Evolutionary conservation across 2,888 invertebrate genomes (phyloP).

Genomic region (Ashinkailepas kermadecensis): DNA sequence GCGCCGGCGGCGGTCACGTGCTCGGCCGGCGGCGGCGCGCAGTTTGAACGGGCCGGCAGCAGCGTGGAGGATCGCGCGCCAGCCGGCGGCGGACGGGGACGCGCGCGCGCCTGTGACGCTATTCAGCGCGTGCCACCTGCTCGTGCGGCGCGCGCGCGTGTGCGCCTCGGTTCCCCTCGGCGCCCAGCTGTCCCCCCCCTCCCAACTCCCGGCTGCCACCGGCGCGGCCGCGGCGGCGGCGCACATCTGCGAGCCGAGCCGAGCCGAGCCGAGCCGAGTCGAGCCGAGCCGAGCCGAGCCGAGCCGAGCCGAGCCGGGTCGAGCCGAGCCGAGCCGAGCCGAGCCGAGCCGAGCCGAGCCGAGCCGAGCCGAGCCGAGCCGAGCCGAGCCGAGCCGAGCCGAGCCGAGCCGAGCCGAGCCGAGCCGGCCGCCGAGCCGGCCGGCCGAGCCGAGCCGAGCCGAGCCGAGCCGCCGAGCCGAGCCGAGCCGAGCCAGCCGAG

Average conservation of each 20-base stretch:
- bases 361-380: too few species aligned
- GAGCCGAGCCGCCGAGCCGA: too few species aligned
- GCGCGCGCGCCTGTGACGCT: constrained; percentile 8
- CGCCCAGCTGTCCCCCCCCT: not conserved
- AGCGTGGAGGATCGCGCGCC: constrained; percentile 5
- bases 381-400: too few species aligned
- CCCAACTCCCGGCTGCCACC: not conserved
- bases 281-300: too few species aligned
- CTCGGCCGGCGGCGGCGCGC: not conserved
- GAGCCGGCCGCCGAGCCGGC: too few species aligned
- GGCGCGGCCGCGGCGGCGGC: not conserved
- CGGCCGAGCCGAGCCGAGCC: too few species aligned
- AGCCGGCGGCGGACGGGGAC: not conserved
- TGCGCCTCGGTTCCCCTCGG: not conserved
- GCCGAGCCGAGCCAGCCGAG: too few species aligned
- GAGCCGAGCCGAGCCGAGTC: too few species aligned
- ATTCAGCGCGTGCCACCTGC: constrained; percentile 12
- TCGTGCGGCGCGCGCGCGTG: not conserved
- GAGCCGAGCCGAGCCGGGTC: too few species aligned
- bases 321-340: too few species aligned
- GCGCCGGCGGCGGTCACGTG: not conserved
- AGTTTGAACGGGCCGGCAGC: not conserved
- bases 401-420: too few species aligned
- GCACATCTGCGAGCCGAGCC: not conserved
- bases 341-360: too few species aligned